Evolutionary conservation across 1,140 invertebrate species (phyloP).

Genomic region (Hyposmocoma kahamanoa): DNA sequence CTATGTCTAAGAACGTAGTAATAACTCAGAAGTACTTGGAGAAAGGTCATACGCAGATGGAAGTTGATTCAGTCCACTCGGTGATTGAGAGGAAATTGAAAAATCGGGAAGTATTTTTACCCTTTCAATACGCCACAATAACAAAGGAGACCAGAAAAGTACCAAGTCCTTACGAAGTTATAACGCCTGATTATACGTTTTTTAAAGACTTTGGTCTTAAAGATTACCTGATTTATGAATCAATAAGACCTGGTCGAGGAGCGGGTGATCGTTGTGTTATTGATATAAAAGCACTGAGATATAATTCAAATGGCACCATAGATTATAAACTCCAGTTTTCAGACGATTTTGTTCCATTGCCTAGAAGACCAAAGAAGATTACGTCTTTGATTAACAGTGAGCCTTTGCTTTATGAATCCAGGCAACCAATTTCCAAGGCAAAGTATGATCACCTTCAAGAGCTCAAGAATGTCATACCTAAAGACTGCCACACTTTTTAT

Average conservation of each 20-base stretch:
- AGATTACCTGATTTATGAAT: slow-evolving; percentile 9
- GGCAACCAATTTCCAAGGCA: not conserved
- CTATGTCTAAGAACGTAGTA: slow-evolving; percentile 24
- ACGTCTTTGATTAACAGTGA: not conserved
- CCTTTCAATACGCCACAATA: slow-evolving; percentile 2
- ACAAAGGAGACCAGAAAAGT: slow-evolving; percentile 1
- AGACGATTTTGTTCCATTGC: not conserved
- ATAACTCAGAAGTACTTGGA: slow-evolving; percentile 49
- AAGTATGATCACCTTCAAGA: not conserved
- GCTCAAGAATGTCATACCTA: not conserved
- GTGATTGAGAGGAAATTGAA: slow-evolving; percentile 30
- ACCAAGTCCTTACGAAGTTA: slow-evolving; percentile 2
- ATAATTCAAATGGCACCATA: not conserved
- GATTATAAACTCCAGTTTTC: not conserved
- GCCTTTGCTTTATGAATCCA: not conserved
- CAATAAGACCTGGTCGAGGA: slow-evolving; percentile 6
- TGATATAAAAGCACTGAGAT: slow-evolving; percentile 6
- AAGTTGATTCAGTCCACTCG: slow-evolving; percentile 43
- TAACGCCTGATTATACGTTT: slow-evolving; percentile 5
- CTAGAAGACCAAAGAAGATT: not conserved
- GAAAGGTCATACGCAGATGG: slow-evolving; percentile 55
- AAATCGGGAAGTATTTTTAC: slow-evolving; percentile 7
- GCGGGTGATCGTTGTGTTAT: slow-evolving; percentile 7
- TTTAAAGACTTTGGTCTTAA: slow-evolving; percentile 8
- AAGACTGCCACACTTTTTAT: not conserved